phyloP scores from a whole-genome alignment of 2,113 vertebrate species.

The Taurulus bubalis region DNA sequence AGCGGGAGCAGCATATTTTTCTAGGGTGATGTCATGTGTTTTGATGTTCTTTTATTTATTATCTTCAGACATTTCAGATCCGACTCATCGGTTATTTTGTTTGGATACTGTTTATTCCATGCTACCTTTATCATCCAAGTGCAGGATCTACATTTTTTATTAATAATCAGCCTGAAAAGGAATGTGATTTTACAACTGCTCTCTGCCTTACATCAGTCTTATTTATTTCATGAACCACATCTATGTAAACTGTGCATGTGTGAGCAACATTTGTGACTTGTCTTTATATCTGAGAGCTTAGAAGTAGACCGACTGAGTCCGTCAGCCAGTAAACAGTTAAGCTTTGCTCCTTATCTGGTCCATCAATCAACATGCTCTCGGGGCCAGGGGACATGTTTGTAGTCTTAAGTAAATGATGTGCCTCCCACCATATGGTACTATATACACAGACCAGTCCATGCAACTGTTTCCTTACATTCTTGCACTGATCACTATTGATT shows the following conservation, averaged over 20 bases:
- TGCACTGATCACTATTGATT: not conserved
- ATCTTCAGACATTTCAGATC: not conserved
- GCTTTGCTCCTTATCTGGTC: not conserved
- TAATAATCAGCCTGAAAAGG: not conserved
- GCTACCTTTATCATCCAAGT: not conserved
- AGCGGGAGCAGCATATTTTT: not conserved
- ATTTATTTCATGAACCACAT: not conserved
- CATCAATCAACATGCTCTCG: constrained; percentile 43
- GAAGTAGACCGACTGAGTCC: not conserved
- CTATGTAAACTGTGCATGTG: constrained; percentile 6
- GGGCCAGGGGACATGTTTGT: constrained; percentile 8
- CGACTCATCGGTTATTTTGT: not conserved
- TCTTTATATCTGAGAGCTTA: not conserved
- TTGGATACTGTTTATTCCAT: not conserved
- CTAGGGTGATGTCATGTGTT: not conserved
- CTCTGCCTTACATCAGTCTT: not conserved
- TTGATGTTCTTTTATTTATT: not conserved
- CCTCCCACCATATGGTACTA: constrained; percentile 52
- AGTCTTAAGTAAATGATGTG: constrained; percentile 17
- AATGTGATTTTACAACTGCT: not conserved
- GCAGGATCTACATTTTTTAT: not conserved
- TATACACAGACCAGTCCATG: constrained; percentile 37
- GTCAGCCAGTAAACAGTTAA: constrained; percentile 30
- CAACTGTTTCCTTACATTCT: constrained; percentile 36
- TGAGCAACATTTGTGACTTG: not conserved